These are phyloP conservation scores for Todiramphus saurophagus DNA, from an alignment of 2,113 vertebrate genomes.

Conservation along the genomic window DNA sequence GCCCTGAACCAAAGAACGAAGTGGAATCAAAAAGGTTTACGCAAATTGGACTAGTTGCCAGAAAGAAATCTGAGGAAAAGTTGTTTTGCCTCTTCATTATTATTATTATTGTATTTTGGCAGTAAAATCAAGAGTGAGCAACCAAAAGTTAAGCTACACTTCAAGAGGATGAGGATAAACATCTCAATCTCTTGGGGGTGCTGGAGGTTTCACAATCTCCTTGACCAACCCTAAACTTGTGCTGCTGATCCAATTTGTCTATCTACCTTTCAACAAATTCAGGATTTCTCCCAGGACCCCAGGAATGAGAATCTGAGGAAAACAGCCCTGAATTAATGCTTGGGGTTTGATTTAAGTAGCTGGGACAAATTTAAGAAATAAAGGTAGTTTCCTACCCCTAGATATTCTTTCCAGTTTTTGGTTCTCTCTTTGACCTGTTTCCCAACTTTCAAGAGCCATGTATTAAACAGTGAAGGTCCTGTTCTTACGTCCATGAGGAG, in stretches of 20 bases:
- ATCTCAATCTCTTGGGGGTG: not conserved
- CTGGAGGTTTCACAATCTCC: conserved; percentile 12
- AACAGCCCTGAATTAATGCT: not conserved
- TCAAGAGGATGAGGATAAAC: not conserved
- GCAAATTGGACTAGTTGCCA: not conserved
- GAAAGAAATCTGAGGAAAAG: not conserved
- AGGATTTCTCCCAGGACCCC: not conserved
- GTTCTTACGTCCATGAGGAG: not conserved
- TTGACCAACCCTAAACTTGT: not conserved
- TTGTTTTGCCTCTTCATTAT: not conserved
- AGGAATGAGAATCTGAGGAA: not conserved
- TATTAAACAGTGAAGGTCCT: not conserved
- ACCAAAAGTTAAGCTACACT: not conserved
- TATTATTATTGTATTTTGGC: not conserved
- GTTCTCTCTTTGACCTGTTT: not conserved
- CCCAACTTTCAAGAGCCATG: not conserved
- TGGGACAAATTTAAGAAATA: not conserved
- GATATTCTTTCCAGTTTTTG: not conserved
- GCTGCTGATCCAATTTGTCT: not conserved
- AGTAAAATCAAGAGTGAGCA: not conserved
- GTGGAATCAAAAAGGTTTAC: not conserved
- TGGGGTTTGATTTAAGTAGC: not conserved
- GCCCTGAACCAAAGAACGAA: accelerated
- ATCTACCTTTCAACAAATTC: not conserved
- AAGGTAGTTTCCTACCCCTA: not conserved